phyloP scores from a whole-genome alignment of 2,888 invertebrate genomes.

The Andrena bicolor region DNA sequence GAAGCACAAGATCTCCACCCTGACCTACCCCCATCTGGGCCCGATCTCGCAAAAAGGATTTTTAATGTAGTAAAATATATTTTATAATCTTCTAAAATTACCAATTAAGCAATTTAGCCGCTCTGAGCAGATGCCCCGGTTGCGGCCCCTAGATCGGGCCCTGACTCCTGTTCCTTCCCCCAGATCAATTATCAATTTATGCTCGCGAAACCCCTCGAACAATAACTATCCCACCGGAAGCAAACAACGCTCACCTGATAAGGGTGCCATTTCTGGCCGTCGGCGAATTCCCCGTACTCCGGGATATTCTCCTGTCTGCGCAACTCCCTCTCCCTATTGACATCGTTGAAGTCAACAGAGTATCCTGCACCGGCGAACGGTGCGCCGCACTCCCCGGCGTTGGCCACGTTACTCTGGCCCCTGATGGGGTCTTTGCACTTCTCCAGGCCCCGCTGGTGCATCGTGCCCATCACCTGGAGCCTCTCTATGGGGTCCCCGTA shows the following conservation, averaged over 20 bases:
- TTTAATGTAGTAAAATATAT: no score
- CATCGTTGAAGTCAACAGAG: constrained; percentile 55
- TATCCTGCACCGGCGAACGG: constrained; percentile 53
- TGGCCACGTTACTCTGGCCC: constrained; percentile 35
- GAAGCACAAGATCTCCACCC: no score
- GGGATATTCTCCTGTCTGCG: constrained; percentile 69
- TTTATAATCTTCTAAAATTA: no score
- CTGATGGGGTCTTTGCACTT: constrained; percentile 62
- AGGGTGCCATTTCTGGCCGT: constrained; percentile 84
- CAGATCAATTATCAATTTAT: no score
- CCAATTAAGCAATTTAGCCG: no score
- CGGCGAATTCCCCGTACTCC: constrained; percentile 78
- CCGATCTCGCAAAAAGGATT: no score
- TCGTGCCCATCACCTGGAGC: constrained; percentile 65
- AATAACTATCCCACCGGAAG: no score
- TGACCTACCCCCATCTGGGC: no score
- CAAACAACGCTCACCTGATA: constrained; percentile 78
- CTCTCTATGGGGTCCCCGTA: constrained; percentile 69
- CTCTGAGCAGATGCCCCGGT: no score
- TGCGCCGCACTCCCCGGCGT: constrained; percentile 47
- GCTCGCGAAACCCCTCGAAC: no score
- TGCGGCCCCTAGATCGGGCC: no score
- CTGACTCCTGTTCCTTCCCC: no score
- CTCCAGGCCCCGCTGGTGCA: constrained; percentile 66
- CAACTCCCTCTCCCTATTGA: constrained; percentile 62